These are phyloP conservation scores for Protonibea diacanthus DNA, from an alignment of 2,797 vertebrate species.

Conservation along the genomic window DNA sequence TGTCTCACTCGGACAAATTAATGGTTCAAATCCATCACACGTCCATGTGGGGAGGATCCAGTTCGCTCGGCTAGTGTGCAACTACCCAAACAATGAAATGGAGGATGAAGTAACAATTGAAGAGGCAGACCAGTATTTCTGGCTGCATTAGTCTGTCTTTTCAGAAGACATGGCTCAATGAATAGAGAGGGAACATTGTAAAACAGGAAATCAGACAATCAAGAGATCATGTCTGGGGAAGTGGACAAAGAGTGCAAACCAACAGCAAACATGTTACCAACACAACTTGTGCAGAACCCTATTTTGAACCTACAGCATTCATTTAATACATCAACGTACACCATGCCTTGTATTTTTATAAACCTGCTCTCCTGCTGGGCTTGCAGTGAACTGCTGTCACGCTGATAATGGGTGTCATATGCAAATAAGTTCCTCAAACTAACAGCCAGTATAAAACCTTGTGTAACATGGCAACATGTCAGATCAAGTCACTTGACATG, in stretches of 20 bases:
- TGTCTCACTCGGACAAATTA: conserved; percentile 9
- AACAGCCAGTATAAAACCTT: conserved; percentile 21
- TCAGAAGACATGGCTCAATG: conserved; percentile 41
- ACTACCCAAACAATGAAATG: conserved; percentile 58
- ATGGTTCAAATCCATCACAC: conserved; percentile 29
- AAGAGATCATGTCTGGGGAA: conserved; percentile 42
- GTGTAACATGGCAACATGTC: conserved; percentile 28
- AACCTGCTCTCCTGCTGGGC: not conserved
- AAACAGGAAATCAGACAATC: conserved; percentile 69
- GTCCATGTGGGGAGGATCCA: conserved; percentile 35
- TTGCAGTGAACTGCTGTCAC: not conserved
- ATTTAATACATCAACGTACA: not conserved
- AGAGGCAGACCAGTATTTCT: conserved; percentile 70
- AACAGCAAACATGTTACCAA: not conserved
- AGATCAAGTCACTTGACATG: conserved; percentile 38
- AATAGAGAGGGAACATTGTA: conserved; percentile 57
- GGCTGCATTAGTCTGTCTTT: conserved; percentile 46
- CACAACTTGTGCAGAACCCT: not conserved
- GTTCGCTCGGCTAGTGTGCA: conserved; percentile 12
- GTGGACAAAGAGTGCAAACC: conserved; percentile 33
- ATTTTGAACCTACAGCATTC: not conserved
- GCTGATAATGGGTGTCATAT: conserved; percentile 3
- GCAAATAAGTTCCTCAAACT: conserved; percentile 55
- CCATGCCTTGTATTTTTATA: not conserved
- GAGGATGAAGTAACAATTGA: conserved; percentile 57